A percentile compares a stretch with the other conserved stretches of the same genome.
These are phyloP conservation scores for Drosophila triauraria DNA, from an alignment of 1,140 invertebrate genomes.

Conservation along the genomic window DNA sequence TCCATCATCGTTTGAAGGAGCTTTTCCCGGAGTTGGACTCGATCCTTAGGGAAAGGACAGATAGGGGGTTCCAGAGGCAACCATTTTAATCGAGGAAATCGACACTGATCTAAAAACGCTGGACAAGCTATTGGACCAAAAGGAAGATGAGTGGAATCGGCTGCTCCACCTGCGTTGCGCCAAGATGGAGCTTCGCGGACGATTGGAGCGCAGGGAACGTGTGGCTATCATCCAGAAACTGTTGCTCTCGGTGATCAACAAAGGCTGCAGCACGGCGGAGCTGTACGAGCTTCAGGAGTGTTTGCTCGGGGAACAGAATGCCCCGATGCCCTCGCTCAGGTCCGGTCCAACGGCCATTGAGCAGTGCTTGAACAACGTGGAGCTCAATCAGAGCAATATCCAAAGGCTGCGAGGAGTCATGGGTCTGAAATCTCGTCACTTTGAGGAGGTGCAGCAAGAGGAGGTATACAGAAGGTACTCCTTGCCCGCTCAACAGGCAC, in stretches of 20 bases:
- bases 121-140: conserved; percentile 46
- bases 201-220: conserved; percentile 52
- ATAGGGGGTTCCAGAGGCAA: conserved; percentile 28
- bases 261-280: conserved; percentile 48
- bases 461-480: conserved; percentile 21
- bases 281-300: conserved; percentile 44
- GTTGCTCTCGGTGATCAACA: conserved; percentile 29
- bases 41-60: conserved; percentile 45
- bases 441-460: conserved; percentile 9
- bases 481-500: conserved; percentile 12
- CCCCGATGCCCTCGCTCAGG: conserved; percentile 11
- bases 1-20: conserved; percentile 55
- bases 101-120: conserved; percentile 48
- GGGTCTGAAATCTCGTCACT: conserved; percentile 22
- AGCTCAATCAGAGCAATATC: no score
- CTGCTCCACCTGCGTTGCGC: conserved; percentile 51
- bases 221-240: conserved; percentile 44
- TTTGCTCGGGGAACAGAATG: conserved; percentile 16
- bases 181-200: conserved; percentile 51
- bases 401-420: background rate
- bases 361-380: conserved; percentile 26
- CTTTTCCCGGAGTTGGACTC: conserved; percentile 46
- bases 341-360: conserved; percentile 23
- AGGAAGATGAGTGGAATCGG: conserved; percentile 71
- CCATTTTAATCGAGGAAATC: conserved; percentile 34